Evolutionary conservation across 2,113 vertebrate species (phyloP).

Genomic region (Odobenus rosmarus): DNA sequence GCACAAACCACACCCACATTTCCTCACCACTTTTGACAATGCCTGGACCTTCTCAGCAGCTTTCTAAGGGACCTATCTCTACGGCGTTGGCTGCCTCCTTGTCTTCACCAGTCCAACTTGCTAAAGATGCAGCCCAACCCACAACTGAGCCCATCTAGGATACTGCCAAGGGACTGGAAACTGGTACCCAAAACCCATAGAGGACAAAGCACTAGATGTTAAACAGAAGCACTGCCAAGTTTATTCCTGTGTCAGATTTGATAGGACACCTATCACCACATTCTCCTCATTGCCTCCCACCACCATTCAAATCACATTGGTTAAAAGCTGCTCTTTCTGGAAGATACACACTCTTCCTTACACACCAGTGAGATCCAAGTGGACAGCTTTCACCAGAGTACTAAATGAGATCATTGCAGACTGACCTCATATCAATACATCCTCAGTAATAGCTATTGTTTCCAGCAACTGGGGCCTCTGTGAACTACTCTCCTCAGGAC

Average conservation of each 20-base stretch:
- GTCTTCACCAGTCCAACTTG: not conserved
- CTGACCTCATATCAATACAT: slow-evolving; percentile 29
- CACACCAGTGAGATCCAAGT: slow-evolving; percentile 29
- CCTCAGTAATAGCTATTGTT: slow-evolving; percentile 37
- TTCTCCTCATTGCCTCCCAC: slow-evolving; percentile 50
- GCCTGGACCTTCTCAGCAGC: not conserved
- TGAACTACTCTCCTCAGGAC: not conserved
- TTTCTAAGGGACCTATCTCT: not conserved
- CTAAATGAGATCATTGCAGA: slow-evolving; percentile 65
- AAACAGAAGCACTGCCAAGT: slow-evolving; percentile 29
- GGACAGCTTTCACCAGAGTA: slow-evolving; percentile 31
- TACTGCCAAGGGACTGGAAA: slow-evolving; percentile 30
- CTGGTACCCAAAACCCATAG: not conserved
- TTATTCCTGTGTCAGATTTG: slow-evolving; percentile 51
- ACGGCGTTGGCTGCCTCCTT: not conserved
- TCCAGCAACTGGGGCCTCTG: not conserved
- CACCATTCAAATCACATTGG: not conserved
- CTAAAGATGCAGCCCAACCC: not conserved
- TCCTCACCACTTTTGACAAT: not conserved
- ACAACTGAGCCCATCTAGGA: not conserved
- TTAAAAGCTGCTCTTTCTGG: slow-evolving; percentile 66
- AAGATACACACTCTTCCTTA: slow-evolving; percentile 66
- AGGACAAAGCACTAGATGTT: not conserved
- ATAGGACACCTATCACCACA: slow-evolving; percentile 28
- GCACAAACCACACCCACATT: not conserved